A percentile compares a stretch with the other conserved stretches of the same genome.
Conservation (phyloP, 2,888 invertebrate species). For the Melanophora roralis region DNA sequence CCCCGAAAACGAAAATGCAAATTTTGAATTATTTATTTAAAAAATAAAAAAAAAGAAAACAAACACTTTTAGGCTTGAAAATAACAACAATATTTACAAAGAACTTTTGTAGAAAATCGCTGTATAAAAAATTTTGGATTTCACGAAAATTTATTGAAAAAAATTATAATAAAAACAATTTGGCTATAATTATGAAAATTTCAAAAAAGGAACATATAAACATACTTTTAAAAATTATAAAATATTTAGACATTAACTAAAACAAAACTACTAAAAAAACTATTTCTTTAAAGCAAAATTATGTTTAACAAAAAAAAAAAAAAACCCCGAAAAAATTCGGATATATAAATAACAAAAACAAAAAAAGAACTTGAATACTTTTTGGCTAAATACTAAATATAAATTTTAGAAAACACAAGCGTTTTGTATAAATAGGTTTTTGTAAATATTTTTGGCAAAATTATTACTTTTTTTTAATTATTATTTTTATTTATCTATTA, state of each 20-base stretch:
- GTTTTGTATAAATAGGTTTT: slow-evolving; percentile 75
- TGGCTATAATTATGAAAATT: slow-evolving; percentile 52
- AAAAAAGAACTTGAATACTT: slow-evolving; percentile 23
- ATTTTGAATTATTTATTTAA: slow-evolving; percentile 58
- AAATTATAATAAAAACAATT: slow-evolving; percentile 57
- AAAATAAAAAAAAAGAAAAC: slow-evolving; percentile 6
- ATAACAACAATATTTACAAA: slow-evolving; percentile 67
- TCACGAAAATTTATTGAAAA: slow-evolving; percentile 55
- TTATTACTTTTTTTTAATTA: slow-evolving; percentile 60
- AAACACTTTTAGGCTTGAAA: slow-evolving; percentile 64
- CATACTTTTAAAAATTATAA: slow-evolving; percentile 55
- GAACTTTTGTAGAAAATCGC: slow-evolving; percentile 66
- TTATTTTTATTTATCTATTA: slow-evolving; percentile 56
- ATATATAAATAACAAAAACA: slow-evolving; percentile 50
- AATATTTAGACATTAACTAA: slow-evolving; percentile 54
- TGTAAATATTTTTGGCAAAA: slow-evolving; percentile 76
- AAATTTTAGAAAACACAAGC: slow-evolving; percentile 53
- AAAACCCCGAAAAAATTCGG: slow-evolving; percentile 36
- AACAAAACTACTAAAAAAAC: slow-evolving; percentile 38
- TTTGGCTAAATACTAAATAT: slow-evolving; percentile 59
- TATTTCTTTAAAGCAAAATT: slow-evolving; percentile 59
- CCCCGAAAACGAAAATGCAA: slow-evolving; percentile 54
- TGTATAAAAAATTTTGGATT: slow-evolving; percentile 55
- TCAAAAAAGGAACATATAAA: slow-evolving; percentile 30
- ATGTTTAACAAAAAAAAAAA: slow-evolving; percentile 45